Conservation (phyloP, 2,888 invertebrate genomes). For the Microctonus aethiopoides region DNA sequence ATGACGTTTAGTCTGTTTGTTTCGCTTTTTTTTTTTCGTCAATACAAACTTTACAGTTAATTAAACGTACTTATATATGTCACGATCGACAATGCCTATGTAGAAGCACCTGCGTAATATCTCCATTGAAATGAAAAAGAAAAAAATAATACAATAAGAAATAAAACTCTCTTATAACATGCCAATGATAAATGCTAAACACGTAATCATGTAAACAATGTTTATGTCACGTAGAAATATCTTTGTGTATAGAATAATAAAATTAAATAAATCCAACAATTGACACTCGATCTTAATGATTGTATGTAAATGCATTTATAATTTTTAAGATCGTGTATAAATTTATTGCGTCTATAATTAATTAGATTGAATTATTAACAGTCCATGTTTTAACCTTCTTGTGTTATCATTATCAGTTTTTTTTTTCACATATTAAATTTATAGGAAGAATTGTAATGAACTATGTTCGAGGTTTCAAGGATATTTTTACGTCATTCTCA, state of each 20-base stretch:
- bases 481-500: background rate
- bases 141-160: conserved; percentile 3
- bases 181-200: conserved; percentile 12
- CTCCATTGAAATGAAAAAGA: conserved; percentile 4
- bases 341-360: background rate
- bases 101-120: conserved; percentile 27
- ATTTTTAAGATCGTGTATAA: conserved; percentile 9
- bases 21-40: conserved; percentile 23
- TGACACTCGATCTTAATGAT: background rate
- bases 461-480: background rate
- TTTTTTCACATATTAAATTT: background rate
- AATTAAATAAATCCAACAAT: background rate
- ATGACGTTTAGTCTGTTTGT: conserved; percentile 23
- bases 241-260: conserved; percentile 4
- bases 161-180: background rate
- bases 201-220: conserved; percentile 7
- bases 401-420: background rate
- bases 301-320: background rate
- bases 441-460: background rate
- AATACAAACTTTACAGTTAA: conserved; percentile 33
- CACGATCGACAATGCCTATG: conserved; percentile 29
- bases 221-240: conserved; percentile 13
- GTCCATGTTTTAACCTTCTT: conserved; percentile 1
- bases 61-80: conserved; percentile 26
- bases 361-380: background rate